Conservation (phyloP, 2,888 invertebrate genomes). For the Acanthosepion pharaonis region DNA sequence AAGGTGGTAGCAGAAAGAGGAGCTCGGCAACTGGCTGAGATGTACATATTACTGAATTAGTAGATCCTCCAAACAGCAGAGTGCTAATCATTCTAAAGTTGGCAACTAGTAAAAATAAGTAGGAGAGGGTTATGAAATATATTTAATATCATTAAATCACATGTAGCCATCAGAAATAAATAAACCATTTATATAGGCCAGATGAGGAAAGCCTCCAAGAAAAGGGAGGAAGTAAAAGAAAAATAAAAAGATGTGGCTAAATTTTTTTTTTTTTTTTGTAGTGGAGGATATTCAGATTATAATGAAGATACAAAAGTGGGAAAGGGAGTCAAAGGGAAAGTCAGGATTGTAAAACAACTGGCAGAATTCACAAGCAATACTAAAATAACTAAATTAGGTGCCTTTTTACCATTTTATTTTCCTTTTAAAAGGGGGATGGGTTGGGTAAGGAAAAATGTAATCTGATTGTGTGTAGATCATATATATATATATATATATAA, state of each 20-base stretch:
- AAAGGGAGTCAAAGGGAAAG: background rate
- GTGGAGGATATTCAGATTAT: constrained; percentile 9
- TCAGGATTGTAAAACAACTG: constrained; percentile 20
- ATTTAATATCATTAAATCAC: constrained; percentile 45
- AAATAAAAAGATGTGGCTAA: background rate
- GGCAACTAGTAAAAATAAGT: constrained; percentile 44
- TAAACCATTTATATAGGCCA: constrained; percentile 42
- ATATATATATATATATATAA: too few species aligned
- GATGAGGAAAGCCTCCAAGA: constrained; percentile 37
- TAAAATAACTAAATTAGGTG: constrained; percentile 10
- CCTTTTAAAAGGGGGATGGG: constrained; percentile 35
- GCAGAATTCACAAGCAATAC: constrained; percentile 42
- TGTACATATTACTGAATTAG: background rate
- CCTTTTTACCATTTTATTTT: constrained; percentile 34
- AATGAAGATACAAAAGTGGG: background rate
- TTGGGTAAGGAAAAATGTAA: background rate
- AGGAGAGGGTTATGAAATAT: constrained; percentile 44
- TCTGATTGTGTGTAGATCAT: background rate
- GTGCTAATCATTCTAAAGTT: constrained; percentile 35
- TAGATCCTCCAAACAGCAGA: constrained; percentile 35
- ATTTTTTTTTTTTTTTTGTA: background rate
- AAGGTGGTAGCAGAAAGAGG: background rate
- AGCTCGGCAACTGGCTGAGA: background rate
- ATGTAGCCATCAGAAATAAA: constrained; percentile 47
- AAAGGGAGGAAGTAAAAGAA: background rate